A percentile compares a stretch with the other conserved stretches of the same genome.
These are phyloP conservation scores for Andrena trimmerana DNA, from an alignment of 2,888 invertebrate genomes.

Conservation along the genomic window DNA sequence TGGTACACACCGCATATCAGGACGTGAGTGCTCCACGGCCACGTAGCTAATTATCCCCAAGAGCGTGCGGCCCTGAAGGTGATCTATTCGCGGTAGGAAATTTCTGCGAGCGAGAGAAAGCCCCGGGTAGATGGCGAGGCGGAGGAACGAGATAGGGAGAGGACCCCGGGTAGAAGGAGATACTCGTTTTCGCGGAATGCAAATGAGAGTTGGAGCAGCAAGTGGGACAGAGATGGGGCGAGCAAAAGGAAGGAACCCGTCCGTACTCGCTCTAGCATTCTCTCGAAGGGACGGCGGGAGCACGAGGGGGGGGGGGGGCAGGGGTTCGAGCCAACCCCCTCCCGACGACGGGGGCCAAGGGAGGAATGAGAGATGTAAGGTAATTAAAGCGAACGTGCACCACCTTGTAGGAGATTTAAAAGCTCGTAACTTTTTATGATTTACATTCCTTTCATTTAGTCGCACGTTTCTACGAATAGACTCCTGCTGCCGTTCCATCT, in stretches of 20 bases:
- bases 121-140: constrained; percentile 61
- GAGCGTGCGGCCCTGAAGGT: constrained; percentile 80
- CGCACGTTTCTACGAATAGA: constrained; percentile 81
- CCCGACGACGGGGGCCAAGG: constrained; percentile 70
- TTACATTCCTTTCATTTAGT: constrained; percentile 85
- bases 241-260: constrained; percentile 47
- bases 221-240: constrained; percentile 8
- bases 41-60: constrained; percentile 83
- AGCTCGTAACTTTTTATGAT: constrained; percentile 85
- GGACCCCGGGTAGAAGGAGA: constrained; percentile 44
- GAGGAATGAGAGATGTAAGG: constrained; percentile 84
- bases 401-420: constrained; percentile 85
- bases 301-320: constrained; percentile 37
- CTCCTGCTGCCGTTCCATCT: constrained; percentile 64
- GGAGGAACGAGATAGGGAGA: constrained; percentile 42
- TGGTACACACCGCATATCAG: constrained; percentile 72
- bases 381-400: constrained; percentile 85
- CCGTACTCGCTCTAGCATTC: constrained; percentile 40
- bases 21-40: constrained; percentile 73
- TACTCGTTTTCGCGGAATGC: constrained; percentile 77
- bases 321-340: constrained; percentile 44
- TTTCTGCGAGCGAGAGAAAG: constrained; percentile 71
- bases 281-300: constrained; percentile 30
- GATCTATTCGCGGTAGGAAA: constrained; percentile 81
- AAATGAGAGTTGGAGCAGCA: constrained; percentile 76